Base-by-base conservation (phyloP, 1,140 invertebrate genomes). In the Chymomyza costata region DNA sequence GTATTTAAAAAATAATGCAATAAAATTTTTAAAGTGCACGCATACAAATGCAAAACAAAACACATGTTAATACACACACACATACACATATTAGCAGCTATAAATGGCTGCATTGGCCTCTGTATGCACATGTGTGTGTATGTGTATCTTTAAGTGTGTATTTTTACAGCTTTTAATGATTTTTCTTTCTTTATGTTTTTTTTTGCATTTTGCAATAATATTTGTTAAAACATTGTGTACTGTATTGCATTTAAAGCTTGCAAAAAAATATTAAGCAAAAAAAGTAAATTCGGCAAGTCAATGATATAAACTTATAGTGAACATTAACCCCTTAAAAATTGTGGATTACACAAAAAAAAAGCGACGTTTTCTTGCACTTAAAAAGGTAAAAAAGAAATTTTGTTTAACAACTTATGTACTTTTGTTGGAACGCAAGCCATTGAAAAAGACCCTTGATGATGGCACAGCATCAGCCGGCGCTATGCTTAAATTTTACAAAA, bases 401-500 rank as follows among this genome's bases (percentile, higher is more conserved):
- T n/a, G n/a, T n/a, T n/a, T n/a, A n/a, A n/a, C n/a, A n/a, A n/a
- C n/a, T n/a, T n/a, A n/a, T n/a, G n/a, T n/a, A n/a, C n/a, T n/a
- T n/a, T n/a, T n/a, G n/a, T n/a, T n/a, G n/a, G n/a, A n/a, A n/a
- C n/a, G n/a, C n/a, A n/a, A n/a, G n/a, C n/a, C n/a, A n/a, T n/a
- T n/a, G n/a, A n/a, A n/a, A n/a, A n/a, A n/a, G n/a, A n/a, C n/a
- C n/a, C n/a, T n/a, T n/a, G n/a, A n/a, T n/a, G n/a, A n/a, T n/a
- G n/a, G n/a, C n/a, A n/a, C n/a, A n/a, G n/a, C n/a, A n/a, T n/a
- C n/a, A n/a, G n/a, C n/a, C n/a, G n/a, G n/a, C n/a, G n/a, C n/a
- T n/a, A n/a, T n/a, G n/a, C n/a, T n/a, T n/a, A 41, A 25, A 41
- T 47, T 74, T 65, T 51, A 56, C 65, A 69, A 76, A 78, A 63